Evolutionary conservation across 2,797 vertebrate species (phyloP), one percentile per base, ranked within the genome.

Genomic region (Sebastes vulpes): DNA sequence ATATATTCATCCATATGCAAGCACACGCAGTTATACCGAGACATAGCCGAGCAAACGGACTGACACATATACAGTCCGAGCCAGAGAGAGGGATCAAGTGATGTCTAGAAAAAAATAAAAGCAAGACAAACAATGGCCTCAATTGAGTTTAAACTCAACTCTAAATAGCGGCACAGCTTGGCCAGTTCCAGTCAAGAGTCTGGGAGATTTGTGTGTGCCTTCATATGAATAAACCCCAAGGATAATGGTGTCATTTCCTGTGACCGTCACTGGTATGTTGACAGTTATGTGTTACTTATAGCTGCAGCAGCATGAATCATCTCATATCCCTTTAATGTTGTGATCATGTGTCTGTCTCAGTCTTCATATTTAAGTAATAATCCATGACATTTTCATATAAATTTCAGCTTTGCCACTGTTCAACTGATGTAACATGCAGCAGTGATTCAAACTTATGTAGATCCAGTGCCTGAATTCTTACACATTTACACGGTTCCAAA

Each of bases 221-320:
- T 53, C 58, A 70, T 85, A 60, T 9, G 16, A 69, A 76, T 32
- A 72, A 71, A 77, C 21, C 77, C 83, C 38, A 63, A 65, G 74
- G 82, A 81, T 74, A 67, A 69, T 4, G 1, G 35, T 78, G 83
- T 82, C 76, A 35, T 71, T 74, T 82, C 65, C 75, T 63, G 54
- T 89, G 60, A 84, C 42, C 48, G 3, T 88, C 82, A 77, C 76
- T 61, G 74, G 38, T 71, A 16, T 59, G 64, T 59, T 72, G 66
- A 89, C 85, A 81, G 69, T 65, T 79, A 29, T 69, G 67, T 73
- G 77, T 81, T 87, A 65, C 79, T 89, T 87, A 81, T 4, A 57
- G 81, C 74, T 20, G 70, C 50, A 54, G 66, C 76, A 1, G 35
- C 75, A 64, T 85, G 73, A 91, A 83, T 89, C 86, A 87, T 16